A percentile compares a stretch with the other conserved stretches of the same genome.
These are phyloP conservation scores for Magallana nippona DNA, from an alignment of 2,888 invertebrate genomes.

Conservation along the genomic window DNA sequence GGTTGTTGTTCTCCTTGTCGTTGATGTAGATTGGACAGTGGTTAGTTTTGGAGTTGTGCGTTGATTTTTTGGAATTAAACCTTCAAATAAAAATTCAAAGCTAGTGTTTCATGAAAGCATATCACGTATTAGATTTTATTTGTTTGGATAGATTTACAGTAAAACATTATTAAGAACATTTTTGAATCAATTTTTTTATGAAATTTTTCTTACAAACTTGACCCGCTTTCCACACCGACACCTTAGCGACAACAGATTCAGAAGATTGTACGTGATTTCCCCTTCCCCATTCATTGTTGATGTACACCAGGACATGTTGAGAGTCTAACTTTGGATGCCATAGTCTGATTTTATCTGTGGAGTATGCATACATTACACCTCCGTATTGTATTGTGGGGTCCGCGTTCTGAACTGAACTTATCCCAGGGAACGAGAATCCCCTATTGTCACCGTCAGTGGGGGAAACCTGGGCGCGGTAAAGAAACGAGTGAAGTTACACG, in stretches of 20 bases:
- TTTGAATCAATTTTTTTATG: too few species aligned
- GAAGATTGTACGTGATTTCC: constrained; percentile 23
- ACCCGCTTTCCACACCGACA: constrained; percentile 35
- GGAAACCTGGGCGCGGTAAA: neutral
- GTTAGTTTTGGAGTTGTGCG: neutral
- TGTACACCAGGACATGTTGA: constrained; percentile 16
- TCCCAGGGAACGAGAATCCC: constrained; percentile 34
- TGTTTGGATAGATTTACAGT: too few species aligned
- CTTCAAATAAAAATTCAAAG: neutral
- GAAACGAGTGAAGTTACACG: neutral
- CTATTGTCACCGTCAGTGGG: constrained; percentile 34
- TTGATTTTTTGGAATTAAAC: neutral
- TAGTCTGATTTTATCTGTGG: constrained; percentile 10
- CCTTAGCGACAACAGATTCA: neutral
- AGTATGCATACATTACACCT: constrained; percentile 43
- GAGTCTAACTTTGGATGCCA: constrained; percentile 24
- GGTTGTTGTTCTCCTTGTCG: too few species aligned
- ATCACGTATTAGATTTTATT: too few species aligned
- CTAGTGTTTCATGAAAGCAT: neutral
- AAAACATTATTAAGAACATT: too few species aligned
- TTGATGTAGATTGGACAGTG: too few species aligned
- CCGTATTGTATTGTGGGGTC: constrained; percentile 1
- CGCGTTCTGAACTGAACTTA: constrained; percentile 35
- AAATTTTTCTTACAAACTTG: neutral
- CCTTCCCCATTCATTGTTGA: constrained; percentile 32